These are phyloP conservation scores for Sarcophaga peregrina DNA, from an alignment of 1,140 invertebrate species.

Conservation along the genomic window DNA sequence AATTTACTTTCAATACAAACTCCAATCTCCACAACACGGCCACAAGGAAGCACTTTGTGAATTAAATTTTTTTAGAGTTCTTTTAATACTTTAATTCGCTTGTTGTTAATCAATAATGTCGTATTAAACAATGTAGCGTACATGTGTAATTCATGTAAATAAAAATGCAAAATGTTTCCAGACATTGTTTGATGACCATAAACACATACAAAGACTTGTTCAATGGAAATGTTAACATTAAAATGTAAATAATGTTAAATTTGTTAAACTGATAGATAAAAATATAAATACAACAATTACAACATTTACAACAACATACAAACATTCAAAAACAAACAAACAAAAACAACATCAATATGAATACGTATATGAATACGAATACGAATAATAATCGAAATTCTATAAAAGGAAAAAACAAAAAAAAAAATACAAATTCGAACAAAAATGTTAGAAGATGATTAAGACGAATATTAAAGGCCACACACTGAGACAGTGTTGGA, in stretches of 20 bases:
- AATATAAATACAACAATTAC: not conserved
- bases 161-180: conserved; percentile 27
- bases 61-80: too few relatives aligned
- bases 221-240: conserved; percentile 37
- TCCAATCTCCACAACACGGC: too few relatives aligned
- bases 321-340: not conserved
- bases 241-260: conserved; percentile 41
- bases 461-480: not conserved
- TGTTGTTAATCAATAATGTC: too few relatives aligned
- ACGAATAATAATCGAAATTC: not conserved
- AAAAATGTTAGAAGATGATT: not conserved
- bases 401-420: not conserved
- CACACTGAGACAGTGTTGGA: not conserved
- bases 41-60: too few relatives aligned
- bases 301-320: not conserved
- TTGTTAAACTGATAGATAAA: conserved; percentile 21
- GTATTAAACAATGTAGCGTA: too few relatives aligned
- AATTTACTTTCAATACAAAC: too few relatives aligned
- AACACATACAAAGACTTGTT: conserved; percentile 40
- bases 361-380: not conserved
- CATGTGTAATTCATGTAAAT: not conserved
- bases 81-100: too few relatives aligned
- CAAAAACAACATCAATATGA: not conserved
- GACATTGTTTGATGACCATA: conserved; percentile 38
- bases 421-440: too few relatives aligned